Base-by-base conservation (phyloP, 2,797 vertebrate genomes). In the Myripristis jacobus region DNA sequence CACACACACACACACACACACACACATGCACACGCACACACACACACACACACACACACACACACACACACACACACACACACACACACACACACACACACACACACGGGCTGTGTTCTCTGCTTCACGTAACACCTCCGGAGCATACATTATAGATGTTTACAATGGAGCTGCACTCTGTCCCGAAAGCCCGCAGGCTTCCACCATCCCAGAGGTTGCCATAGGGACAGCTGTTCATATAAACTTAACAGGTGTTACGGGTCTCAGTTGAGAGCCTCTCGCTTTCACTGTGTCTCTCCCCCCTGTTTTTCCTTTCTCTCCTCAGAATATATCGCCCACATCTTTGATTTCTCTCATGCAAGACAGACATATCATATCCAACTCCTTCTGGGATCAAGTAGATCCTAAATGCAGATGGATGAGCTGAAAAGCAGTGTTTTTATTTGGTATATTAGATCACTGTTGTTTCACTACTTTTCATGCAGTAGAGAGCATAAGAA, bases 191-290 rank as follows among this genome's bases (percentile, higher is more conserved):
- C 79, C 58, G 41, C 4, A 6, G 74, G 73, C 61, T 25, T 67
- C 76, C 11, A 3, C 54, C 5, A 5, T 84, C 84, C 81, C 59
- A 46, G 70, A 66, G 79, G 79, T 68, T 81, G 54, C 56, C 52
- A 43, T 3, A 18, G 70, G 70, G 85, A 85, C 87, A 89, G 77
- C 78, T 89, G 87, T 82, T 89, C 73, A 62, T 66, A 70, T 80
- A 81, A 87, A 86, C 67, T 44, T 74, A 82, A 78, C 81, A 88
- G 87, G 78, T 89, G 88, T 81, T 86, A 6, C 47, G 24, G 22
- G 29, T 79, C 56, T 61, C 75, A n/a, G 1, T 53, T 61, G 75
- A 84, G 81, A 86, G 27, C 15, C 6, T 21, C 56, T 18, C 54
- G 75, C 41, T 50, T 44, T 66, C 46, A 24, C 15, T 6, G 24